Conservation (phyloP, 2,888 invertebrate species). For the Notodonta dromedarius region DNA sequence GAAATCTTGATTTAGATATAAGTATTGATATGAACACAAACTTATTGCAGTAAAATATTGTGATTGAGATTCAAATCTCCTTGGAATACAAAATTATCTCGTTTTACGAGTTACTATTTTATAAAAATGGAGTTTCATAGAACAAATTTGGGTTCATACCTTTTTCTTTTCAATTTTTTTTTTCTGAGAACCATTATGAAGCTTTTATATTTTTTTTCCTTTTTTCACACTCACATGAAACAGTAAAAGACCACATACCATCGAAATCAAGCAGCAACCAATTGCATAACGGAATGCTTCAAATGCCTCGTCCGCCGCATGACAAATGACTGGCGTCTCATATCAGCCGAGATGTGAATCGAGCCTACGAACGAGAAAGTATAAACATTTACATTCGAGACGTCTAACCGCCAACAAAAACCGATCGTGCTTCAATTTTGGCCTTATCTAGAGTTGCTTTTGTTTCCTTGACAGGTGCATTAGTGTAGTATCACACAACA, state of each 20-base stretch:
- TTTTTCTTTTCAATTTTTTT: neutral
- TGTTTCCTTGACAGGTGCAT: constrained; percentile 84
- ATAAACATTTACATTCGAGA: constrained; percentile 82
- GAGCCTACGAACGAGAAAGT: constrained; percentile 69
- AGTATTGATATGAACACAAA: constrained; percentile 9
- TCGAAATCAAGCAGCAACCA: constrained; percentile 7
- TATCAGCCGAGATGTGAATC: constrained; percentile 67
- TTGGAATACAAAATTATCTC: neutral
- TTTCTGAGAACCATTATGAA: no score
- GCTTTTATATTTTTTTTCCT: no score
- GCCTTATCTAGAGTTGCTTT: constrained; percentile 76
- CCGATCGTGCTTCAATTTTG: constrained; percentile 75
- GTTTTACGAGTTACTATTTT: neutral
- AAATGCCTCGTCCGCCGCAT: constrained; percentile 44
- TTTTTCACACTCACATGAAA: neutral
- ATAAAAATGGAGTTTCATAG: neutral
- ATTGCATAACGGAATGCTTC: constrained; percentile 30
- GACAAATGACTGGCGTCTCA: constrained; percentile 79
- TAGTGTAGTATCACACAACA: constrained; percentile 81
- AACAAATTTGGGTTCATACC: neutral
- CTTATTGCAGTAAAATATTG: constrained; percentile 8
- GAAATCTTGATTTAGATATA: constrained; percentile 14
- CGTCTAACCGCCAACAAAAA: constrained; percentile 56
- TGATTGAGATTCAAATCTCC: neutral
- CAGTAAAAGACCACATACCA: neutral